Evolutionary conservation across 2,888 invertebrate species (phyloP).

Genomic region (Stratiomys singularior): DNA sequence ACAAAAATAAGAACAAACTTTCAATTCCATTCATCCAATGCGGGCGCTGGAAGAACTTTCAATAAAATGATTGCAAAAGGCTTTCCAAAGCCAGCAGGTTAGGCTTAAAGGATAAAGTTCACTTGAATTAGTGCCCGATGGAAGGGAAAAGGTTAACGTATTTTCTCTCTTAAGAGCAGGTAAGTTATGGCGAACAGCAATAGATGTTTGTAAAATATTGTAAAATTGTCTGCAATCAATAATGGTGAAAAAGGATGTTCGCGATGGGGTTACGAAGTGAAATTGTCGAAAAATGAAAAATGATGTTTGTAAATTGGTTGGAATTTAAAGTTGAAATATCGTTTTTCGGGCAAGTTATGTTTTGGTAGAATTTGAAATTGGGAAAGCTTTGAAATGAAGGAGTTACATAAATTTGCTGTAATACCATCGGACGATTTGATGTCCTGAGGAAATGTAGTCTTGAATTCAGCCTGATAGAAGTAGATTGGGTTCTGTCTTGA

Average conservation of each 20-base stretch:
- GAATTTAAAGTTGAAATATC: not conserved
- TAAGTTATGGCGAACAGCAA: conserved; percentile 5
- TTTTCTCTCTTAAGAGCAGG: not conserved
- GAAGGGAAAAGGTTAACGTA: not conserved
- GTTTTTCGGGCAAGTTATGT: not conserved
- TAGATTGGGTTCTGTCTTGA: too few species aligned
- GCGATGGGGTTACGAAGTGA: not conserved
- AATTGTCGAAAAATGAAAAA: conserved; percentile 14
- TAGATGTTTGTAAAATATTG: too few species aligned
- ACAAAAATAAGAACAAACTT: conserved; percentile 13
- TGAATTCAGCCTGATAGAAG: too few species aligned
- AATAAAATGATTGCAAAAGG: conserved; percentile 35
- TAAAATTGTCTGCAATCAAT: conserved; percentile 10
- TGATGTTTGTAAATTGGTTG: not conserved
- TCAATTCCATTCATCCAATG: not conserved
- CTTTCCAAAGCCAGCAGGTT: not conserved
- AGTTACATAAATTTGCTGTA: too few species aligned
- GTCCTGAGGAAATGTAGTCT: too few species aligned
- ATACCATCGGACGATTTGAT: too few species aligned
- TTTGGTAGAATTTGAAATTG: too few species aligned
- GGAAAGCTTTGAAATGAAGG: too few species aligned
- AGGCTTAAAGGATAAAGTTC: conserved; percentile 3
- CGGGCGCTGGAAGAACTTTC: not conserved
- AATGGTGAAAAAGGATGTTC: not conserved
- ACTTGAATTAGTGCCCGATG: not conserved